Base-by-base conservation (phyloP, 2,113 vertebrate genomes). In the Petroica traversi region DNA sequence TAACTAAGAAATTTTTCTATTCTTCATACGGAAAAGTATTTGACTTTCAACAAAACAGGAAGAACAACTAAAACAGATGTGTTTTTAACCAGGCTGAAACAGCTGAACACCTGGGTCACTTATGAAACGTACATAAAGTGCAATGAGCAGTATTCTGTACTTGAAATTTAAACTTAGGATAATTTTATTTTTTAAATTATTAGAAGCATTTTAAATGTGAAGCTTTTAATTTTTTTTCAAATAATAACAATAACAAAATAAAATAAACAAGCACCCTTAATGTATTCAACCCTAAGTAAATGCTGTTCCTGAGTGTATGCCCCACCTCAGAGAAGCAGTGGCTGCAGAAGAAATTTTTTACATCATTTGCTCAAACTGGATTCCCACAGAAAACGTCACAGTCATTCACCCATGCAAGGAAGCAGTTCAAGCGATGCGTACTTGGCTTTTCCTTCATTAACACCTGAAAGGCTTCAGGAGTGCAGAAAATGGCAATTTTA, bases 11-110 rank as follows among this genome's bases (percentile, higher is more conserved):
- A 9, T 43, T 67, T 82, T 80, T 55, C 38, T 77, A 1, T 36
- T 69, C 34, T 74, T 54, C 61, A 46, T 78, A 67, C 45, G 67
- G 89, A 82, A 89, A 95, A 82, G 28, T 80, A 92, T 77, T 83
- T 63, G 34, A 85, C 17, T 61, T 59, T 63, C 31, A 73, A 55
- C 23, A 91, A 91, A 96, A 71, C n/a, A 82, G 74, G 12, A 93
- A 95, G 23, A 52, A 55, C 62, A 89, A 93, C 29, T 89, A 93
- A 95, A 89, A 36, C 48, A 95, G 89, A 97, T 82, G 51, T 57
- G 57, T 23, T 51, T 87, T 77, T 63, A 61, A 74, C 33, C 4
- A 18, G 51, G 26, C 19, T 71, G 41, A 18, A 83, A 72, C 8
- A 81, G 64, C 3, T 43, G 40, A 90, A 69, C 43, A 63, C 25